A percentile compares a stretch with the other conserved stretches of the same genome.
These are phyloP conservation scores for Timema cristinae DNA, from an alignment of 2,888 invertebrate genomes.

Conservation along the genomic window DNA sequence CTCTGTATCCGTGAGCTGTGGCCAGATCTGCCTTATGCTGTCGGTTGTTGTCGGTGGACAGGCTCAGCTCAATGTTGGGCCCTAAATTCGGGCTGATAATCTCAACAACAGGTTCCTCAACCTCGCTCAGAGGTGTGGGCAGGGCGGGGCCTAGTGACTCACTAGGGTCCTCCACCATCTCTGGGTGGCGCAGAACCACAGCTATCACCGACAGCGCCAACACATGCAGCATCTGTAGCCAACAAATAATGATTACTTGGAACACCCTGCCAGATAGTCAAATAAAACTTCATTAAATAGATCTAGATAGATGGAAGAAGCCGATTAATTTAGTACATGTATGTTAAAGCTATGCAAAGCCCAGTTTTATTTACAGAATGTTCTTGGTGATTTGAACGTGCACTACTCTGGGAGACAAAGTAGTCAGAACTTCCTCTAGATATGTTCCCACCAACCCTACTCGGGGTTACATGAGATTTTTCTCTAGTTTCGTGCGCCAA, in stretches of 20 bases:
- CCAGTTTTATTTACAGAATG: no score
- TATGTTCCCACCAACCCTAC: no score
- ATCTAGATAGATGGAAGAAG: no score
- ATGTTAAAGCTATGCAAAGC: no score
- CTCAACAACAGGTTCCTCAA: slow-evolving; percentile 46
- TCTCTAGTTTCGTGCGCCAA: no score
- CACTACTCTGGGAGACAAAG: no score
- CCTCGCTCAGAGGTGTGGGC: slow-evolving; percentile 70
- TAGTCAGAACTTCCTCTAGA: no score
- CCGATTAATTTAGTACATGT: no score
- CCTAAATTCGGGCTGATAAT: slow-evolving; percentile 22
- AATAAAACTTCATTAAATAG: no score
- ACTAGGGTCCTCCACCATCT: slow-evolving; percentile 52
- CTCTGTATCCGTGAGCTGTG: slow-evolving; percentile 24
- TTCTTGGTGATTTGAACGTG: no score
- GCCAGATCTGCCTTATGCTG: slow-evolving; percentile 21
- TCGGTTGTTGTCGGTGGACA: slow-evolving; percentile 18
- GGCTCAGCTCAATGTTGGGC: slow-evolving; percentile 23
- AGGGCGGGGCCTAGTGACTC: slow-evolving; percentile 43
- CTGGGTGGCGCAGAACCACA: slow-evolving; percentile 68
- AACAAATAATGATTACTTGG: slow-evolving; percentile 14
- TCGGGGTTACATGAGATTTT: no score
- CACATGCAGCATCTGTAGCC: slow-evolving; percentile 66
- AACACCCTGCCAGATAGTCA: no score
- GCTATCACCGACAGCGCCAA: slow-evolving; percentile 70